Evolutionary conservation across 2,888 invertebrate species (phyloP).

Genomic region (Sthenelais limicola): DNA sequence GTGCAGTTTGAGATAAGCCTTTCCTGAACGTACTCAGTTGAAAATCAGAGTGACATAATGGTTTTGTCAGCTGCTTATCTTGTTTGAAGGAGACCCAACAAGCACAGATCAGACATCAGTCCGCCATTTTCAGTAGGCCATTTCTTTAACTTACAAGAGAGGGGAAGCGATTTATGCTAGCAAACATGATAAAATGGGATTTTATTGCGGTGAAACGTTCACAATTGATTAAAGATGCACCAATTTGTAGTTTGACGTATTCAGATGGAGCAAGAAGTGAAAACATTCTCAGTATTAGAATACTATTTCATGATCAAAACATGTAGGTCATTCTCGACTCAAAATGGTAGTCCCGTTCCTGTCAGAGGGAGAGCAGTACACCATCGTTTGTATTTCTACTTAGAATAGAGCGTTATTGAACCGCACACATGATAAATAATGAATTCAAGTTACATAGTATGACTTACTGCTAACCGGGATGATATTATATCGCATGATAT

Average conservation of each 20-base stretch:
- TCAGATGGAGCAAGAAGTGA: background rate
- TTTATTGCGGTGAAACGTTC: background rate
- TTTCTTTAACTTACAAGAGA: background rate
- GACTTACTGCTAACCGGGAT: no score
- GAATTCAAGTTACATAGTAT: no score
- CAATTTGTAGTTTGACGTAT: background rate
- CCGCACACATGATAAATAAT: no score
- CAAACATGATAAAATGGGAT: background rate
- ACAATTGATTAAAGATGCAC: background rate
- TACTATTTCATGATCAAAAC: constrained; percentile 27
- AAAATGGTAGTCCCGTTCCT: no score
- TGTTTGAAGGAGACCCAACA: constrained; percentile 28
- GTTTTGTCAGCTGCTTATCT: background rate
- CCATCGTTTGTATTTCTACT: no score
- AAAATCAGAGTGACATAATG: background rate
- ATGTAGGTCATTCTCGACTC: constrained; percentile 37
- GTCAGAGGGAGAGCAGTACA: no score
- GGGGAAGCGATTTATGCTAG: constrained; percentile 13
- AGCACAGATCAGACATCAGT: constrained; percentile 15
- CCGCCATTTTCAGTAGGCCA: constrained; percentile 17
- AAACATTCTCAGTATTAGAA: background rate
- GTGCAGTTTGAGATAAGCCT: background rate
- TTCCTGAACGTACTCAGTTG: background rate
- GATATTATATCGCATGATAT: no score
- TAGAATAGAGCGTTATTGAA: no score